Evolutionary conservation across 2,797 vertebrate species (phyloP).

Genomic region (Peromyscus aztecus): DNA sequence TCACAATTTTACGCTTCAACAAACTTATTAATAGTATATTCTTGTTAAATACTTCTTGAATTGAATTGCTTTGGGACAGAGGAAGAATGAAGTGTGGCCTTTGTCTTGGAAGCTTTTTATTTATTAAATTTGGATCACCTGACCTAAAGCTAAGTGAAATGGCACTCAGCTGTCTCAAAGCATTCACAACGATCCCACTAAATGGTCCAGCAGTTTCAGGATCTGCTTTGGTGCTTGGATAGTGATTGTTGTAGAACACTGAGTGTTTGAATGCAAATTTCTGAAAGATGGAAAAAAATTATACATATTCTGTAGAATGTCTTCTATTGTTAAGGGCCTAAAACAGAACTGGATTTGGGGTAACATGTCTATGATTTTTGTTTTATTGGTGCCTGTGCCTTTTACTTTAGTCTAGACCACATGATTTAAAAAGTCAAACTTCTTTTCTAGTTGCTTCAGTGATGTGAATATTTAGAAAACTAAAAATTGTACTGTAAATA

Average conservation of each 20-base stretch:
- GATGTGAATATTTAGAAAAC: constrained; percentile 34
- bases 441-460: constrained; percentile 30
- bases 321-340: neutral
- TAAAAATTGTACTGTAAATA: neutral
- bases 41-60: constrained; percentile 51
- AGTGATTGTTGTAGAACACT: constrained; percentile 67
- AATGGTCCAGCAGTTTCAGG: constrained; percentile 63
- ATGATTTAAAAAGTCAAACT: neutral
- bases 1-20: neutral
- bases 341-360: neutral
- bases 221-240: constrained; percentile 51
- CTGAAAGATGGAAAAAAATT: neutral
- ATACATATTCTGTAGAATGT: neutral
- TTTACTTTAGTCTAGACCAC: constrained; percentile 51
- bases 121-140: constrained; percentile 51
- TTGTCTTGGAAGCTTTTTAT: constrained; percentile 62
- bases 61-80: constrained; percentile 53
- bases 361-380: constrained; percentile 51
- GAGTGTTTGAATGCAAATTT: constrained; percentile 62
- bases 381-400: neutral
- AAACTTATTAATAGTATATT: neutral
- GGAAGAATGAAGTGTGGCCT: constrained; percentile 54
- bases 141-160: constrained; percentile 71
- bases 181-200: constrained; percentile 26
- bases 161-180: constrained; percentile 60